Evolutionary conservation across 1,140 invertebrate genomes (phyloP).

Genomic region (Venustaconcha ellipsiformis): DNA sequence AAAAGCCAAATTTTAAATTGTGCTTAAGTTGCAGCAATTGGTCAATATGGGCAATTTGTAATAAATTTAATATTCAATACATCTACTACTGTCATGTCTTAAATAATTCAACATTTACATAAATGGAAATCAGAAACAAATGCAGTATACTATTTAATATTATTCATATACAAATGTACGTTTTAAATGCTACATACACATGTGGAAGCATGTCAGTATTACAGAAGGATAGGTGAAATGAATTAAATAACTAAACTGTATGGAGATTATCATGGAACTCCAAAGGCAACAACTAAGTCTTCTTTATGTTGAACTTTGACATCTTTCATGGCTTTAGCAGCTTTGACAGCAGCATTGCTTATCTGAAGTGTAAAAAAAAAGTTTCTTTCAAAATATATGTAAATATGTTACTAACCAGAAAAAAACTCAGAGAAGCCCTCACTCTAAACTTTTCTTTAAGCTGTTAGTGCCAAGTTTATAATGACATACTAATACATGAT

Average conservation of each 20-base stretch:
- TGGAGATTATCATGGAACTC: conserved; percentile 68
- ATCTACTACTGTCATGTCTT: no score
- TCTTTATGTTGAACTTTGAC: conserved; percentile 85
- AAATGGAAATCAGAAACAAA: no score
- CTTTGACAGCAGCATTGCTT: conserved; percentile 75
- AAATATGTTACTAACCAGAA: background rate
- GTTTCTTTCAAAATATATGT: conserved; percentile 1
- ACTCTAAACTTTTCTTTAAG: background rate
- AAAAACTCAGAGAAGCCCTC: background rate
- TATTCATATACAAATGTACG: no score
- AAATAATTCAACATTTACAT: no score
- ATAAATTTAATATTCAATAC: no score
- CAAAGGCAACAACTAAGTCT: conserved; percentile 84
- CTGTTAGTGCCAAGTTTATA: conserved; percentile 6
- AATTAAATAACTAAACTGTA: background rate
- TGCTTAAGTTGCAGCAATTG: no score
- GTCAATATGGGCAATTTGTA: no score
- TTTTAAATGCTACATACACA: no score
- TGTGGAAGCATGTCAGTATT: no score
- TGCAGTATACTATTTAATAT: no score
- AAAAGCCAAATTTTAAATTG: no score
- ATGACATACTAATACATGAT: no score
- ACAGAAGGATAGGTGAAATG: background rate
- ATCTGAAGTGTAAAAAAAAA: conserved; percentile 71
- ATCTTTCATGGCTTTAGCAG: conserved; percentile 77